These are phyloP conservation scores for Drosophila fuyamai DNA, from an alignment of 1,140 invertebrate species.

Conservation along the genomic window DNA sequence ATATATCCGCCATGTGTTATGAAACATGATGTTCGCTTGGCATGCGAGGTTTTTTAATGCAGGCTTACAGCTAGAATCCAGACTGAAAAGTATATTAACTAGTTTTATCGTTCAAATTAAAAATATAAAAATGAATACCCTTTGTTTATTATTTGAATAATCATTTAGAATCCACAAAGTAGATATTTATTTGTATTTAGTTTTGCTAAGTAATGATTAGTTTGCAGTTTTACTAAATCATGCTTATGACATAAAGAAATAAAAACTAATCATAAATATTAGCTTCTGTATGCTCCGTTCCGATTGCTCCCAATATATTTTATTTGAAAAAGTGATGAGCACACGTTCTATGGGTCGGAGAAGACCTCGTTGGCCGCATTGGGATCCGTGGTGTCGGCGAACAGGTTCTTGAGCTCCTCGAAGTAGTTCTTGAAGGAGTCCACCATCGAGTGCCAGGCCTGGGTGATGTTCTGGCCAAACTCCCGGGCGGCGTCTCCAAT, in stretches of 20 bases:
- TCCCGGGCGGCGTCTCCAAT: constrained; percentile 46
- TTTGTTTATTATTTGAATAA: no score
- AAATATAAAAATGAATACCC: no score
- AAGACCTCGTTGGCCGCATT: constrained; percentile 22
- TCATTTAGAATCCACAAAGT: no score
- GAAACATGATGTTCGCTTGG: background rate
- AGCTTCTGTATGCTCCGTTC: no score
- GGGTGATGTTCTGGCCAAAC: constrained; percentile 46
- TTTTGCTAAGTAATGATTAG: no score
- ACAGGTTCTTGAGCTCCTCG: constrained; percentile 47
- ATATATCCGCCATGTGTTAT: background rate
- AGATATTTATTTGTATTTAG: no score
- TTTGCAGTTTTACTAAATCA: no score
- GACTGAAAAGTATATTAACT: no score
- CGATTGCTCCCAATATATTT: background rate
- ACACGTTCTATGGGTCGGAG: background rate
- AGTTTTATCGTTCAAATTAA: no score
- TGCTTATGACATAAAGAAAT: no score
- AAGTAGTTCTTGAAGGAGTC: constrained; percentile 61
- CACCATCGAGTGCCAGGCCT: constrained; percentile 67
- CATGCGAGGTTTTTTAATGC: constrained; percentile 1
- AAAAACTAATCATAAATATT: no score
- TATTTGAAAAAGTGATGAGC: background rate
- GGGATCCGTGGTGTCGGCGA: constrained; percentile 18
- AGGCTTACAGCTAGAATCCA: no score